Conservation (phyloP, 2,888 invertebrate species). For the Drosophila picticornis region DNA sequence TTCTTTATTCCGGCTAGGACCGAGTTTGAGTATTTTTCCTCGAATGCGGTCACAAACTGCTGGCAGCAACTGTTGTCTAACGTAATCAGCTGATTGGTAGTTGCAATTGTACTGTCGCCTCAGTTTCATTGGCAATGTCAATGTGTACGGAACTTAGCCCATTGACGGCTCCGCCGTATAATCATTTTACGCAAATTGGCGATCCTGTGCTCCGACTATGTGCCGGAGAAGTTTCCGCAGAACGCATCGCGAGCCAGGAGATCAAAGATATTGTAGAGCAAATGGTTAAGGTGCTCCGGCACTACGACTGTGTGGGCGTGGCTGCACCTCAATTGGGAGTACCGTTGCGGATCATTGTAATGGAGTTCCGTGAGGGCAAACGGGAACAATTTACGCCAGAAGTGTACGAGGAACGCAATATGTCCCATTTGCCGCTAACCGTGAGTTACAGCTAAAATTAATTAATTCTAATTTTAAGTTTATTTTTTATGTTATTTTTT, state of each 20-base stretch:
- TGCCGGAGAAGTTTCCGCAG: conserved; percentile 86
- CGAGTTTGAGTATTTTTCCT: neutral
- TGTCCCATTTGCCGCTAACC: conserved; percentile 87
- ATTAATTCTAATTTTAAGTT: neutral
- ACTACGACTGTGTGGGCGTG: conserved; percentile 89
- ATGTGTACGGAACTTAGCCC: conserved; percentile 41
- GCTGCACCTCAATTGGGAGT: conserved; percentile 92
- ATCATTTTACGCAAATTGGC: conserved; percentile 91
- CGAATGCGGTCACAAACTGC: neutral
- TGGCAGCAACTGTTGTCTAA: conserved; percentile 3
- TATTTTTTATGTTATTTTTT: neutral
- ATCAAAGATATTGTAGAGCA: conserved; percentile 87
- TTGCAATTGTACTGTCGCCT: neutral
- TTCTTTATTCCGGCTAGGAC: neutral
- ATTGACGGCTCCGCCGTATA: conserved; percentile 87
- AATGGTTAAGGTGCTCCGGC: conserved; percentile 87
- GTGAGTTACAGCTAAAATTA: conserved; percentile 78
- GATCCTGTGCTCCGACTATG: conserved; percentile 89
- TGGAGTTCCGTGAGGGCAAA: conserved; percentile 87
- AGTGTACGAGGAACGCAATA: conserved; percentile 85
- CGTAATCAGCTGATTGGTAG: conserved; percentile 20
- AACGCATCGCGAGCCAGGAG: conserved; percentile 86
- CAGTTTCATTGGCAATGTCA: neutral
- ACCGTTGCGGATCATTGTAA: conserved; percentile 88
- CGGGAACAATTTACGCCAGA: conserved; percentile 82